Conservation (phyloP, 2,113 vertebrate species). For the Lipophrys pholis region DNA sequence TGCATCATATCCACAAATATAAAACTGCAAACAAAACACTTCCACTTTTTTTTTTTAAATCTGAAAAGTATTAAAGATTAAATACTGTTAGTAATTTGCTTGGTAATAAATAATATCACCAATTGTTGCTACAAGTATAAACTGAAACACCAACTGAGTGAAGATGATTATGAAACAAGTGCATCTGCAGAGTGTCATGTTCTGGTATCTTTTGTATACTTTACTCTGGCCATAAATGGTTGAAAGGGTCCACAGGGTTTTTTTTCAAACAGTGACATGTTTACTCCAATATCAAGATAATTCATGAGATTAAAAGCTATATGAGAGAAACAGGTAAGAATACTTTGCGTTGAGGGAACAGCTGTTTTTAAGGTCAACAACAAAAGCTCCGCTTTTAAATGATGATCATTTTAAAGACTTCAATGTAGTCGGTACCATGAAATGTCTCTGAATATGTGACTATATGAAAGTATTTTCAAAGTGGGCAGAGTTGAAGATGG, state of each 20-base stretch:
- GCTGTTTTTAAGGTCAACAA: constrained; percentile 3
- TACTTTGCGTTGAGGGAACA: background rate
- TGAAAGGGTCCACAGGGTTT: background rate
- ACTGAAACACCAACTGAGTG: no score
- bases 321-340: background rate
- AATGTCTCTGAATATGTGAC: no score
- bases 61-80: constrained; percentile 37
- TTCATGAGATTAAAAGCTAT: background rate
- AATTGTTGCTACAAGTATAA: no score
- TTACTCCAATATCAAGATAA: constrained; percentile 16
- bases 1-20: background rate
- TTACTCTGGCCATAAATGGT: constrained; percentile 24
- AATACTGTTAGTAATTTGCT: constrained; percentile 19
- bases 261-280: constrained; percentile 37
- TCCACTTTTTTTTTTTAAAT: background rate
- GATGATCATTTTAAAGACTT: background rate
- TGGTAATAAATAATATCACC: background rate
- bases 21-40: background rate
- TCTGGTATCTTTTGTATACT: constrained; percentile 23
- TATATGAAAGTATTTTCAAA: no score
- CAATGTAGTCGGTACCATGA: background rate
- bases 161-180: constrained; percentile 26
- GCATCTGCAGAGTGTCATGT: background rate
- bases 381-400: background rate
- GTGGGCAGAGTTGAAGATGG: no score